phyloP scores from a whole-genome alignment of 2,113 vertebrate species.

The Hucho hucho region DNA sequence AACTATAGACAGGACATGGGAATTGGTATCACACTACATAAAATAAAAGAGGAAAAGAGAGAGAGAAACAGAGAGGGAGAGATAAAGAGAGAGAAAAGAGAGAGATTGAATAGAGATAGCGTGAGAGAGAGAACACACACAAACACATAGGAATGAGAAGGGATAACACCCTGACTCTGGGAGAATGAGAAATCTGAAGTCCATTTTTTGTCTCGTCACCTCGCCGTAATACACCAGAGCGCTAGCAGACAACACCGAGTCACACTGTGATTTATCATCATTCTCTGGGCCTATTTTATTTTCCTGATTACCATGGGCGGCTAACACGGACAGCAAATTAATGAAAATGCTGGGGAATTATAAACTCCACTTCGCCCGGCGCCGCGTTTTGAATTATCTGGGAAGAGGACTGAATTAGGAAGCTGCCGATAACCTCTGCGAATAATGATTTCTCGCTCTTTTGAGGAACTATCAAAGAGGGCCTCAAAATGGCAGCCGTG shows the following conservation, averaged over 20 bases:
- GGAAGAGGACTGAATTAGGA: slow-evolving; percentile 26
- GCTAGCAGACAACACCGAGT: slow-evolving; percentile 27
- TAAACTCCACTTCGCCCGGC: slow-evolving; percentile 44
- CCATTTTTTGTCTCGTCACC: slow-evolving; percentile 47
- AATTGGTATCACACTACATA: not conserved
- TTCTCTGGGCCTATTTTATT: slow-evolving; percentile 49
- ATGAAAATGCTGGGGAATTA: slow-evolving; percentile 55
- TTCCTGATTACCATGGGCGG: slow-evolving; percentile 48
- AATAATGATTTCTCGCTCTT: too few relatives aligned
- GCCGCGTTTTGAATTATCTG: slow-evolving; percentile 40
- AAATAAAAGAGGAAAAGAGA: too few relatives aligned
- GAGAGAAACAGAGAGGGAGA: too few relatives aligned
- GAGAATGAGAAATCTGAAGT: slow-evolving; percentile 23
- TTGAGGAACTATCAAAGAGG: too few relatives aligned
- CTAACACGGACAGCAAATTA: slow-evolving; percentile 55
- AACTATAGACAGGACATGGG: not conserved
- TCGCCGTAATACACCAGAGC: slow-evolving; percentile 40
- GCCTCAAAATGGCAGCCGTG: too few relatives aligned
- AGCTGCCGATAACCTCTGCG: slow-evolving; percentile 23
- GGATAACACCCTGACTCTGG: not conserved
- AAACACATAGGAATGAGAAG: not conserved
- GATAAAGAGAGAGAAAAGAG: too few relatives aligned
- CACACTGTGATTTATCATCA: slow-evolving; percentile 53
- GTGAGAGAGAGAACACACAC: not conserved
- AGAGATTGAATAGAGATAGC: too few relatives aligned